Evolutionary conservation across 2,113 vertebrate genomes (phyloP).

Genomic region (Sceloporus tristichus): DNA sequence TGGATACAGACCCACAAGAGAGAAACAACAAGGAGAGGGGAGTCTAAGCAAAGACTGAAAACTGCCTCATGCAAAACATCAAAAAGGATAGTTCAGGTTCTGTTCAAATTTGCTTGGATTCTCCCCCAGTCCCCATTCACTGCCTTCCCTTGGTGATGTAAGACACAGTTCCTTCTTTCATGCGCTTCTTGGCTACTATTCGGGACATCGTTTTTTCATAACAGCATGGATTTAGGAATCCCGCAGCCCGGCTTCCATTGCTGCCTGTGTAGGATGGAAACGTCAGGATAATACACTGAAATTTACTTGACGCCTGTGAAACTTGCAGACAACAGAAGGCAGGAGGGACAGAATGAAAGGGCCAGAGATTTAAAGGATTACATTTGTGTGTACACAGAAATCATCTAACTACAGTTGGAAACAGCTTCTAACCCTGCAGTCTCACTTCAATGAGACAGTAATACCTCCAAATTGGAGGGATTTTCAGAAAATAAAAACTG

Average conservation of each 20-base stretch:
- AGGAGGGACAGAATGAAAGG: conserved; percentile 17
- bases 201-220: conserved; percentile 49
- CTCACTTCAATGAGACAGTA: conserved; percentile 62
- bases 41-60: conserved; percentile 72
- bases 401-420: conserved; percentile 18
- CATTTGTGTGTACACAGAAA: conserved; percentile 29
- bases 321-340: background rate
- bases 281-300: conserved; percentile 28
- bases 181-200: conserved; percentile 58
- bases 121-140: conserved; percentile 28
- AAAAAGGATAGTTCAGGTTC: conserved; percentile 59
- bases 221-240: conserved; percentile 28
- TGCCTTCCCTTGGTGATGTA: conserved; percentile 63
- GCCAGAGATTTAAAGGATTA: conserved; percentile 15
- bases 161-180: conserved; percentile 64
- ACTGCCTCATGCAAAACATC: conserved; percentile 63
- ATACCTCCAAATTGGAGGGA: conserved; percentile 22
- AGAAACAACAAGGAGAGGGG: conserved; percentile 56
- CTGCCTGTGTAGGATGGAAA: conserved; percentile 6
- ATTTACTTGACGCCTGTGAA: background rate
- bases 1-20: conserved; percentile 74
- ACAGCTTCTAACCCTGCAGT: conserved; percentile 42
- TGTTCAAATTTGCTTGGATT: conserved; percentile 54
- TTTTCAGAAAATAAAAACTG: conserved; percentile 52
- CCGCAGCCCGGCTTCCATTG: conserved; percentile 8